Evolutionary conservation across 1,140 invertebrate species (phyloP), one percentile per base, ranked within the genome.

Genomic region (Heliothis virescens): DNA sequence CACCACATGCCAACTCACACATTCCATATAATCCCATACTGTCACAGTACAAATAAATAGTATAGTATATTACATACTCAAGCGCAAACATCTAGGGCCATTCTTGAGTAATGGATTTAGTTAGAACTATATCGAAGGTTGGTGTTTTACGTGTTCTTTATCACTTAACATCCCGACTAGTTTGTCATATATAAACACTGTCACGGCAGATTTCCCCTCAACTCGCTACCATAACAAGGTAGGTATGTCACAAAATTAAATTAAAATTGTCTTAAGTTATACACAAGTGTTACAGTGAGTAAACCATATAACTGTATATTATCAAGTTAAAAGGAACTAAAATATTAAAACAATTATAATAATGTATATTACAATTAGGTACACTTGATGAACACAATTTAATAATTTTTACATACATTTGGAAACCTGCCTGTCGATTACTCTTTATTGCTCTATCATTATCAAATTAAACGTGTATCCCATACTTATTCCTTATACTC

Each of bases 1-100:
- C 82, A 67, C 63, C 86, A 86, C 86, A 83, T 82, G 72, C 80
- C 81, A 79, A 65, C 82, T 74, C 85, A 85, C 85, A 87, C 89
- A 83, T 74, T 81, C 85, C 87, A 86, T 85, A 84, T 79, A 86
- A 76, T 83, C 82, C 87, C 82, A 84, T 82, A 72, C 81, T 89
- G 91, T 92, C 90, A 91, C 92, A 92, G 87, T 90, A 94, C 86
- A 93, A 93, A 93, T 92, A 93, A 94, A 94, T 93, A 92, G 81
- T 89, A 90, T 88, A 90, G 86, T 93, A 93, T 88, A 91, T 86
- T 91, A 92, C 85, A 92, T 92, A 91, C 89, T 88, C 89, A 91
- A 94, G 92, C 91, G 90, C 89, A 89, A 90, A 90, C 88, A 89
- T 84, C 90, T 92, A 92, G 92, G 90, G 91, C 91, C 90, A 83